These are phyloP conservation scores for Lycophotia porphyrea DNA, from an alignment of 2,888 invertebrate genomes.

Conservation along the genomic window DNA sequence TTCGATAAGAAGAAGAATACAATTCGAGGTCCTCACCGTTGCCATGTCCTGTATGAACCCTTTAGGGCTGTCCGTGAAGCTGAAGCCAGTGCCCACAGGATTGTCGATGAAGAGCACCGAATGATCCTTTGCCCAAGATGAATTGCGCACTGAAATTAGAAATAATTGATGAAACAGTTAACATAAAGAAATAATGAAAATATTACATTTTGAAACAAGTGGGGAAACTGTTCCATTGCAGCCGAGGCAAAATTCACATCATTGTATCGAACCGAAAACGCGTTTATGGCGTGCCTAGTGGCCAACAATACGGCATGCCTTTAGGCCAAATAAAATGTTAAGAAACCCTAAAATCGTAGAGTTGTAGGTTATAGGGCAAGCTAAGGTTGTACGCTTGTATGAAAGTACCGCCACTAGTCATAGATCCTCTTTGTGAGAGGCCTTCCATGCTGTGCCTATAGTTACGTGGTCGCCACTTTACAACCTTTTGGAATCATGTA, in stretches of 20 bases:
- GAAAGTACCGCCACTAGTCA: not conserved
- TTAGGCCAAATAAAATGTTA: too few species aligned
- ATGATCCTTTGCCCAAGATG: conserved; percentile 90
- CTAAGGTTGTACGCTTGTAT: not conserved
- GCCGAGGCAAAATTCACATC: too few species aligned
- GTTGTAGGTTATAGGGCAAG: too few species aligned
- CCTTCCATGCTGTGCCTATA: not conserved
- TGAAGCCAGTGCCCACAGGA: conserved; percentile 91
- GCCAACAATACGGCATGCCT: too few species aligned
- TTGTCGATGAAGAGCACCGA: conserved; percentile 92
- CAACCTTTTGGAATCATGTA: not conserved
- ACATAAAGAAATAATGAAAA: not conserved
- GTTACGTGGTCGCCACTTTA: not conserved
- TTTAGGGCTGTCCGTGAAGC: conserved; percentile 89
- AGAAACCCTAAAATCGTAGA: too few species aligned
- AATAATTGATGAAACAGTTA: not conserved
- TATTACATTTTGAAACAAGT: too few species aligned
- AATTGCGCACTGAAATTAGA: conserved; percentile 80
- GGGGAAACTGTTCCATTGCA: too few species aligned
- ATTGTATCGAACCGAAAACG: too few species aligned
- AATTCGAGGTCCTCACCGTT: conserved; percentile 81
- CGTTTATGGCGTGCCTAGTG: too few species aligned
- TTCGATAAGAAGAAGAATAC: not conserved
- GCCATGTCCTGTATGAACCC: conserved; percentile 90
- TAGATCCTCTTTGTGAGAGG: not conserved